phyloP scores from a whole-genome alignment of 2,113 vertebrate species.

The Cisticola juncidis region DNA sequence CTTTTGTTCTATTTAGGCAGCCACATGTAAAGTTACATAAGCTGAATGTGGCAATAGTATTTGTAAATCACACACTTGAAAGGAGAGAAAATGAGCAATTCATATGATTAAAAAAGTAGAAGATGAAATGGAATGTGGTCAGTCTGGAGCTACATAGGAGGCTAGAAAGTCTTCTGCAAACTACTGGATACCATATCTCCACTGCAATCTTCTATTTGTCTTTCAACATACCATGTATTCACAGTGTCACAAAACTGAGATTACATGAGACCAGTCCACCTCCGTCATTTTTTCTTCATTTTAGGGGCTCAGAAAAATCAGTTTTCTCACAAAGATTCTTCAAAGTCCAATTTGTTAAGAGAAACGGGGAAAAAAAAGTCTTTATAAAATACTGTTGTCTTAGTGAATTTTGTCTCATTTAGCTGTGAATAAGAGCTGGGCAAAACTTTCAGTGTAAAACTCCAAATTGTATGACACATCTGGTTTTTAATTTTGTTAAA shows the following conservation, averaged over 20 bases:
- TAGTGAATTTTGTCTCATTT: not conserved
- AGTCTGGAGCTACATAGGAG: not conserved
- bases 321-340: not conserved
- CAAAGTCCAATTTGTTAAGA: not conserved
- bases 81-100: not conserved
- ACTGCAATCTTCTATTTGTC: not conserved
- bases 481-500: slow-evolving; percentile 20
- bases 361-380: not conserved
- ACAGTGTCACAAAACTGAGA: not conserved
- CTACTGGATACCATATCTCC: not conserved
- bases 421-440: not conserved
- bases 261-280: not conserved
- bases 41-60: not conserved
- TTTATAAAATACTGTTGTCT: not conserved
- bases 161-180: not conserved
- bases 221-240: not conserved
- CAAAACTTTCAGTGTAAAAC: not conserved
- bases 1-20: not conserved
- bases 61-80: not conserved
- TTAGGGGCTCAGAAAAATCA: not conserved
- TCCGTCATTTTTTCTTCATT: not conserved
- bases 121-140: not conserved
- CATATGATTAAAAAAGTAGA: not conserved
- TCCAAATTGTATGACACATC: slow-evolving; percentile 10
- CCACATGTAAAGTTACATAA: not conserved